Evolutionary conservation across 2,797 vertebrate genomes (phyloP), one percentile per base, ranked within the genome.

Genomic region (Scomberomorus guttatus): DNA sequence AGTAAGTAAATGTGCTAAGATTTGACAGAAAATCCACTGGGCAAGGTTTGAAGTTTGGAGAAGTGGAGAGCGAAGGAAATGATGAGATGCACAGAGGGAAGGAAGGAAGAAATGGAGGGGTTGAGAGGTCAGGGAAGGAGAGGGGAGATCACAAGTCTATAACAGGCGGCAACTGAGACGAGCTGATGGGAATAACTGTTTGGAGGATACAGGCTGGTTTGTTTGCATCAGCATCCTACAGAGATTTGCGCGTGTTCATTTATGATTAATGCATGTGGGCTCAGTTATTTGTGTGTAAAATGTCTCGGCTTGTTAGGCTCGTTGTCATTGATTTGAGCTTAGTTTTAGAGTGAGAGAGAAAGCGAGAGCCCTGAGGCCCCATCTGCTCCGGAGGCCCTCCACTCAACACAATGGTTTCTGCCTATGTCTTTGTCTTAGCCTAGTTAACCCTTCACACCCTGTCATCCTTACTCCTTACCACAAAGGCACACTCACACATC

Each of bases 381-480:
- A 87, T 89, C 89, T 90, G 84, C 89, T 90, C 81, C 83, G 75
- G 83, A 91, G 91, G 88, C 87, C 92, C 93, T 92, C 80, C 85
- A 81, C 72, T 86, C 69, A 76, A 84, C 88, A 95, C 93, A 94
- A 95, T 92, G 82, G 69, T 86, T 84, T 79, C 80, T 82, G 90
- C 74, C 75, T 51, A 67, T 81, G 71, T 83, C 89, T 95, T 95
- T 96, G 94, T 95, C 92, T 94, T 95, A 94, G 88, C 75, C 79
- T 86, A 80, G 90, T 94, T 95, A 95, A 95, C 94, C 94, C 93
- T 92, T 94, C 73, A 32, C 90, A 90, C 74, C 74, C 88, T 82
- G 91, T 89, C 87, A 89, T 91, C 91, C 72, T 84, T 75, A 75
- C 60, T 57, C 51, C 58, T 62, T 48, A 34, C 84, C 63, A 81